Conservation (phyloP, 2,888 invertebrate species). For the Poecilobothrus nobilitatus region DNA sequence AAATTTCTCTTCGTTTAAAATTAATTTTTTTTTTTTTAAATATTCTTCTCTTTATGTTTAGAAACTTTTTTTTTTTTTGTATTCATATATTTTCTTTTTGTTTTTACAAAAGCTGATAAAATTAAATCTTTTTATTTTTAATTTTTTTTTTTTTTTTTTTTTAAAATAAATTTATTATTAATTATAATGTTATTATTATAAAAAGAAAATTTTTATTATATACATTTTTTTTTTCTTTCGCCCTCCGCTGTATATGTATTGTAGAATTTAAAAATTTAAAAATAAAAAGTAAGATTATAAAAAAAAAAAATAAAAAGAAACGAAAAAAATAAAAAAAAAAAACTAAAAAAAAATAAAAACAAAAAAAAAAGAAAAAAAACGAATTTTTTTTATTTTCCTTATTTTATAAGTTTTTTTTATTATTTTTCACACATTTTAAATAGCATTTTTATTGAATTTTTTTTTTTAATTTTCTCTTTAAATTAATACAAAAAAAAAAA, state of each 20-base stretch:
- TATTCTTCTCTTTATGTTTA: not conserved
- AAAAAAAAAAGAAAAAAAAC: slow-evolving; percentile 21
- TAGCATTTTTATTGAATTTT: slow-evolving; percentile 15
- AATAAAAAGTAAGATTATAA: slow-evolving; percentile 37
- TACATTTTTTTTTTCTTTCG: slow-evolving; percentile 36
- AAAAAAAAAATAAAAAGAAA: slow-evolving; percentile 23
- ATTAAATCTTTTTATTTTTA: not conserved
- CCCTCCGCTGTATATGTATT: slow-evolving; percentile 46
- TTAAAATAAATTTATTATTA: slow-evolving; percentile 4
- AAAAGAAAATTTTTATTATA: slow-evolving; percentile 13
- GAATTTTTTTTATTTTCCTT: slow-evolving; percentile 18
- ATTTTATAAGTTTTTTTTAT: not conserved
- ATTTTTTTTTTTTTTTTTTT: not conserved
- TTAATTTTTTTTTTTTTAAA: too few species aligned
- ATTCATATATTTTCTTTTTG: not conserved
- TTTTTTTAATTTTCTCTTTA: not conserved
- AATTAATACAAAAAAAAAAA: too few species aligned
- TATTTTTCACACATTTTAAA: not conserved
- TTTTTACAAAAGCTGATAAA: not conserved
- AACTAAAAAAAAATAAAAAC: slow-evolving; percentile 19
- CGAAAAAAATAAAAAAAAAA: slow-evolving; percentile 21
- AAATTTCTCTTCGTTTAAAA: too few species aligned
- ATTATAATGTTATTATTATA: slow-evolving; percentile 10
- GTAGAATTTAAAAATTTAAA: slow-evolving; percentile 43
- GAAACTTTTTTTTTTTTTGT: too few species aligned